Conservation (phyloP, 2,797 vertebrate genomes). For the Kryptopterus vitreolus region DNA sequence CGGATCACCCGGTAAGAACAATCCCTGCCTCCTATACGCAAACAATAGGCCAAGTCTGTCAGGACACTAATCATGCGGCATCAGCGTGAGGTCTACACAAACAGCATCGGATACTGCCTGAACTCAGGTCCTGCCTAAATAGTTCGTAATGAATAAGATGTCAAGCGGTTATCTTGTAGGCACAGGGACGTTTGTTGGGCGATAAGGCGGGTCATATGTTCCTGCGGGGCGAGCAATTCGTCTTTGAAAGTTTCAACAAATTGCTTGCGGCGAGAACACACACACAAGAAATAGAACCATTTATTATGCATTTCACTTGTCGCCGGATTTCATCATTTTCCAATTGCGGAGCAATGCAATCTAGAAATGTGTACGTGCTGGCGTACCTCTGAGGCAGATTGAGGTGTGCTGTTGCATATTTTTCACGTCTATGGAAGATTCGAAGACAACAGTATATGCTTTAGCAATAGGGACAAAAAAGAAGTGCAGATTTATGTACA, state of each 20-base stretch:
- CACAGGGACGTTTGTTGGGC: slow-evolving; percentile 19
- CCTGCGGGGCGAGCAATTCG: slow-evolving; percentile 30
- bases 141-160: slow-evolving; percentile 36
- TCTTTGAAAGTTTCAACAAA: slow-evolving; percentile 35
- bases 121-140: slow-evolving; percentile 27
- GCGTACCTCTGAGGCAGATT: slow-evolving; percentile 23
- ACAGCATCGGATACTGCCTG: slow-evolving; percentile 38
- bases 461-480: neutral
- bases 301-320: slow-evolving; percentile 40
- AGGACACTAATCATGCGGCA: slow-evolving; percentile 57
- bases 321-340: slow-evolving; percentile 38
- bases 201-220: slow-evolving; percentile 14
- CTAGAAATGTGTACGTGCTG: slow-evolving; percentile 19
- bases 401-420: slow-evolving; percentile 6
- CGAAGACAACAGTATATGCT: neutral
- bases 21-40: slow-evolving; percentile 59
- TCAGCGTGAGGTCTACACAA: slow-evolving; percentile 44
- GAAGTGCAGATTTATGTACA: neutral
- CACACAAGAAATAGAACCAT: slow-evolving; percentile 35
- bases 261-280: slow-evolving; percentile 30
- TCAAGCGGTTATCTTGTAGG: slow-evolving; percentile 19
- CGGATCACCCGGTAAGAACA: slow-evolving; percentile 57
- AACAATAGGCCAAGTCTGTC: slow-evolving; percentile 62
- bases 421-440: neutral
- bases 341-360: slow-evolving; percentile 39